Evolutionary conservation across 2,888 invertebrate genomes (phyloP).

Genomic region (Tipula unca): DNA sequence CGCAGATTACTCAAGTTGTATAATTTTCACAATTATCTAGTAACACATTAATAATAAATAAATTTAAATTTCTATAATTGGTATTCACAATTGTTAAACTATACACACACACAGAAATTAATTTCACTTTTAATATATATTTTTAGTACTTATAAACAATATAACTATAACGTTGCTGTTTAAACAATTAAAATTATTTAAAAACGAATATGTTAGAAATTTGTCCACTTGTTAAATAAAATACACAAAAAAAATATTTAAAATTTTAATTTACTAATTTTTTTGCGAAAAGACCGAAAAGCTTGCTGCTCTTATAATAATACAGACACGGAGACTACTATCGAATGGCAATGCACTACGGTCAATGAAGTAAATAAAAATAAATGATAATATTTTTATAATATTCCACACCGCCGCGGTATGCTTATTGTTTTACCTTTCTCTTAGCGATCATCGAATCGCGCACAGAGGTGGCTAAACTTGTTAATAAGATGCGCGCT

Average conservation of each 20-base stretch:
- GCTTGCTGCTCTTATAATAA: neutral
- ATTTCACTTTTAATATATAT: neutral
- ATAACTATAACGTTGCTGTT: neutral
- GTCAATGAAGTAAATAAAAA: slow-evolving; percentile 4
- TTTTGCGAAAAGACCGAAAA: neutral
- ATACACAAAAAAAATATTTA: neutral
- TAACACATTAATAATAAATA: neutral
- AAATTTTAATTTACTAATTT: neutral
- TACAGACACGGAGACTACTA: neutral
- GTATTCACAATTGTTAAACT: neutral
- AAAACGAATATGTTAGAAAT: neutral
- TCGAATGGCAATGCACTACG: neutral
- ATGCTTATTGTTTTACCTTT: neutral
- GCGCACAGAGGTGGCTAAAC: neutral
- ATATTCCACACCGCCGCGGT: neutral
- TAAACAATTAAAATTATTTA: neutral
- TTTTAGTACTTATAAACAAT: neutral
- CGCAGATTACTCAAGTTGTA: neutral
- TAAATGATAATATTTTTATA: neutral
- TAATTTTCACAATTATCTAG: neutral
- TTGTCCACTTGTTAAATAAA: neutral
- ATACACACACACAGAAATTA: neutral
- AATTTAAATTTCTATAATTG: neutral
- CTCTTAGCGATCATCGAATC: neutral
- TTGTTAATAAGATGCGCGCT: neutral